Evolutionary conservation across 2,113 vertebrate species (phyloP), one percentile per base, ranked within the genome.

Genomic region (Argyrosomus japonicus): DNA sequence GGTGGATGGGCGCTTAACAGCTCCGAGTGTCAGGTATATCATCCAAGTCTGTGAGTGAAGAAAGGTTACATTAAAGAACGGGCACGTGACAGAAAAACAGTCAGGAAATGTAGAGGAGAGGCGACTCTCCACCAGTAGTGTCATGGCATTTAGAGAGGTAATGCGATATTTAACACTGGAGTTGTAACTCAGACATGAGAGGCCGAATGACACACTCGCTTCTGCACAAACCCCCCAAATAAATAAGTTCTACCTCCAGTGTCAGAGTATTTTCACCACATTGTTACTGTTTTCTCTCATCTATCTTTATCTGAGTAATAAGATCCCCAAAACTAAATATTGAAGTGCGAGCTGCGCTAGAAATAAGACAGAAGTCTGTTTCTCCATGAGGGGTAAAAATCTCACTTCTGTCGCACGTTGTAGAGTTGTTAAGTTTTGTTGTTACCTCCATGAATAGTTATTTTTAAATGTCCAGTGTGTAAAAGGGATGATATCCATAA

Each of bases 151-250:
- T 88, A 58, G 79, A 79, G 11, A 1, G 12, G 1, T 8, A 27
- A 9, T 74, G 76, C 1, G 69, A 77, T 61, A 90, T 88, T 61
- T 86, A 61, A 68, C 88, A 5, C 58, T 25, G 11, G 18, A 56
- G 61, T 47, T 18, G 48, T 51, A 54, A 0, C 10, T 51, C 50
- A 51, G 45, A 29, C 9, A 15, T 12, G 3, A 71, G 48, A 21
- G 19, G 11, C 9, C 17, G 9, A 15, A 21, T 43, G 51, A 56
- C 47, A 21, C 19, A 10, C n/a, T 21, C 43, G 17, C 14, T 25
- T 23, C 54, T 23, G 12, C 8, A 47, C 58, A 32, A 32, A 1
- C 6, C 56, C 11, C 45, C 45, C 14, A 14, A 9, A 11, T 18
- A 19, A 2, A 19, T 5, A 18, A 29, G 56, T 36, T 15, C 29